Conservation (phyloP, 2,888 invertebrate species). For the Cryptocephalus primarius region DNA sequence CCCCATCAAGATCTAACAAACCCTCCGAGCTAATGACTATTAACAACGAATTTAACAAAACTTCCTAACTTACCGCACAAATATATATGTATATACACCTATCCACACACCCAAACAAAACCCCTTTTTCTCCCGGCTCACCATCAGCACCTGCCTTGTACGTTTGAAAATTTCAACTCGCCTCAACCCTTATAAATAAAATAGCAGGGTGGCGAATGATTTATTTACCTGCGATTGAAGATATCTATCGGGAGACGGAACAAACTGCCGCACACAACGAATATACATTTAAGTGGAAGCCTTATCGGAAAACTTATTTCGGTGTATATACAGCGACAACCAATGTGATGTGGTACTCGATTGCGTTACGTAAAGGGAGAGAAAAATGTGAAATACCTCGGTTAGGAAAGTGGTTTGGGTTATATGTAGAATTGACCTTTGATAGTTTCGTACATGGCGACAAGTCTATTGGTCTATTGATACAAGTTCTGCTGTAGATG, state of each 20-base stretch:
- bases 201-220: constrained; percentile 12
- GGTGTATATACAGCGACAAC: not conserved
- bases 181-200: constrained; percentile 9
- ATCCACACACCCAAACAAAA: not conserved
- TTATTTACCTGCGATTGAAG: constrained; percentile 17
- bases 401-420: no score
- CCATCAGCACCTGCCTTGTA: not conserved
- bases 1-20: no score
- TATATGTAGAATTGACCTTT: no score
- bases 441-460: no score
- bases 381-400: no score
- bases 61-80: no score
- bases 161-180: no score
- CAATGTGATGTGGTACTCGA: not conserved
- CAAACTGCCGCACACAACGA: not conserved
- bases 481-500: no score
- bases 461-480: no score
- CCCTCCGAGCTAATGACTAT: no score
- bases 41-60: no score
- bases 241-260: constrained; percentile 10
- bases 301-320: not conserved
- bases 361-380: not conserved
- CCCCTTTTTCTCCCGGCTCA: not conserved
- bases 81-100: no score
- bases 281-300: constrained; percentile 3